phyloP scores from a whole-genome alignment of 53 echinoderm and acorn worm species.

The Apostichopus leukothele region DNA sequence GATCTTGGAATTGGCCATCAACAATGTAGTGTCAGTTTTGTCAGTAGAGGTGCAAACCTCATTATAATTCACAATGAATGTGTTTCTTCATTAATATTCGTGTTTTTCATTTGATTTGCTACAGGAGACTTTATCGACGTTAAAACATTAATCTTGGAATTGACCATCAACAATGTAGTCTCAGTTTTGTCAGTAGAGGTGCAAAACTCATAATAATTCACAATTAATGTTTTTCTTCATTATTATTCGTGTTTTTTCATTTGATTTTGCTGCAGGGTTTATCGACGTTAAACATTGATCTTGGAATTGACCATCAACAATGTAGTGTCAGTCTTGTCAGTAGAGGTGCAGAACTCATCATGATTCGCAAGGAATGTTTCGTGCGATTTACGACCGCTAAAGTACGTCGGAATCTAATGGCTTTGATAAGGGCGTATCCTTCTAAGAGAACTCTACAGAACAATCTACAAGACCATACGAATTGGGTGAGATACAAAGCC shows the following conservation, averaged over 20 bases:
- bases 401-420: slow-evolving; percentile 70
- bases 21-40: slow-evolving; percentile 84
- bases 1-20: slow-evolving; percentile 73
- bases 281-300: slow-evolving; percentile 69
- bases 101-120: background rate
- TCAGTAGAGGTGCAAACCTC: slow-evolving; percentile 88
- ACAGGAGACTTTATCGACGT: slow-evolving; percentile 73
- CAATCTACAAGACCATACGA: slow-evolving; percentile 78
- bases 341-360: slow-evolving; percentile 89
- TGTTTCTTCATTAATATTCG: slow-evolving; percentile 10
- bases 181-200: slow-evolving; percentile 86
- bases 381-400: slow-evolving; percentile 70
- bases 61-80: slow-evolving; percentile 93
- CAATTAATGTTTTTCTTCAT: slow-evolving; percentile 81
- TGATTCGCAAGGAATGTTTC: slow-evolving; percentile 91
- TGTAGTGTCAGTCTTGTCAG: slow-evolving; percentile 91
- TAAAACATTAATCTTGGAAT: slow-evolving; percentile 73
- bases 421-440: slow-evolving; percentile 77
- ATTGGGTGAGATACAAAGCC: slow-evolving; percentile 88
- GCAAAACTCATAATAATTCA: slow-evolving; percentile 94
- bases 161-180: slow-evolving; percentile 75
- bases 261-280: slow-evolving; percentile 63
- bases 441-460: slow-evolving; percentile 69
- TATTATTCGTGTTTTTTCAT: slow-evolving; percentile 4
- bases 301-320: slow-evolving; percentile 75